Evolutionary conservation across 2,797 vertebrate species (phyloP).

Genomic region (Stomatorhinus walkeri): DNA sequence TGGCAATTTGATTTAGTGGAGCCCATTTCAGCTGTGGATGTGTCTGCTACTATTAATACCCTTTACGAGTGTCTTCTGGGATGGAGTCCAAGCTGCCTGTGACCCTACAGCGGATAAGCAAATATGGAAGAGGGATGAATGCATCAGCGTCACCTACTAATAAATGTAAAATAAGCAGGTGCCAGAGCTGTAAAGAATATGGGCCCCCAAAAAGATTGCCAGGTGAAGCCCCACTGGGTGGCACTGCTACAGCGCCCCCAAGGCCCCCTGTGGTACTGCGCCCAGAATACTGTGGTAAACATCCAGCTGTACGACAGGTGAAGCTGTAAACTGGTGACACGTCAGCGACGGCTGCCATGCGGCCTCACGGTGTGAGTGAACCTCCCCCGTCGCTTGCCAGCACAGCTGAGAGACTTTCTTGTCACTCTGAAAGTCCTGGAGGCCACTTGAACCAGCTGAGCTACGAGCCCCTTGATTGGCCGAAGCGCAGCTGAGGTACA

Average conservation of each 20-base stretch:
- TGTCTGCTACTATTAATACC: background rate
- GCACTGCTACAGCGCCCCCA: background rate
- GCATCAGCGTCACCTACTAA: background rate
- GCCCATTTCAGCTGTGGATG: background rate
- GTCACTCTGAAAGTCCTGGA: background rate
- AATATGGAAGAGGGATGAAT: background rate
- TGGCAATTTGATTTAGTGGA: background rate
- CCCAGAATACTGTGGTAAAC: background rate
- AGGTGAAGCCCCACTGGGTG: background rate
- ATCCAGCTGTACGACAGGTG: background rate
- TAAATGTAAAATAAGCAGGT: background rate
- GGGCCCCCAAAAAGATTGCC: background rate
- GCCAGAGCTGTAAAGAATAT: background rate
- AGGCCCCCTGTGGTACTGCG: background rate
- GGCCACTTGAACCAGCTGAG: background rate
- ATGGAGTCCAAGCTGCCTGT: background rate
- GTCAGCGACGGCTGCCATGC: background rate
- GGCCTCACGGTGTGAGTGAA: background rate
- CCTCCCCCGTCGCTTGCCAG: background rate
- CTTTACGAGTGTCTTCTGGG: slow-evolving; percentile 1
- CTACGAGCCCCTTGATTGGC: background rate
- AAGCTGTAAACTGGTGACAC: background rate
- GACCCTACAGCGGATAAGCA: background rate
- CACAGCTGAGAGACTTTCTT: background rate
- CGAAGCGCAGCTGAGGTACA: background rate